Evolutionary conservation across 2,113 vertebrate genomes (phyloP), one percentile per base, ranked within the genome.

Genomic region (Nicator chloris): DNA sequence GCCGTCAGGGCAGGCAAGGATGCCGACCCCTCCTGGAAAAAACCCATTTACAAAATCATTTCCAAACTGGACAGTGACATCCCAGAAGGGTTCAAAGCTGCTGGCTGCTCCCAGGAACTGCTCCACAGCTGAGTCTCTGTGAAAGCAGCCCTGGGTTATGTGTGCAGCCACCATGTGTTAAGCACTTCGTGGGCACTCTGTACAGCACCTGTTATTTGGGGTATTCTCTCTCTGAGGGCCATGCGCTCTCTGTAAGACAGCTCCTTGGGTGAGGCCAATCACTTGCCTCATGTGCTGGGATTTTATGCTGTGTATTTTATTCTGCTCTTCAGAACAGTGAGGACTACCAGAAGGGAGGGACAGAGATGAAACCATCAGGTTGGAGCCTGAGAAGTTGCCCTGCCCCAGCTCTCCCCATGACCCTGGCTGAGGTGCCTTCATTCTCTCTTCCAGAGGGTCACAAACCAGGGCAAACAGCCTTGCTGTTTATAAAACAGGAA

Each of bases 11-110:
- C 98, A 1, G 97, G 98, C 94, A 99, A 98, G 98, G 99, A 99
- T 15, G 97, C 98, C 0, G 99, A 99, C 93, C 98, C 99, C 33
- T 99, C 99, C 28, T 99, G 99, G 99, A 99, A 99, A 95, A 99
- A 99, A 97, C 98, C 99, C 89, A 99, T 99, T 95, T 99, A 99
- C 97, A 99, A 99, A 98, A 99, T 99, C 42, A 99, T 99, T 98
- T 99, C 99, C 37, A 99, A 99, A 98, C 98, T 99, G 96, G 99
- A 99, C 98, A 99, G 98, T 22, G 98, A 99, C 66, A 98, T 99
- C 71, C 99, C 99, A 0, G 99, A 99, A 45, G 98, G 98, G 65
- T 99, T 99, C 97, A 99, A 99, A 97, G 98, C 98, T 5, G 95
- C 98, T 17, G 96, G 97, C 75, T 99, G 98, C 92, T 96, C 98